Evolutionary conservation across 1,140 invertebrate species (phyloP).

Genomic region (Drosophila pandora): DNA sequence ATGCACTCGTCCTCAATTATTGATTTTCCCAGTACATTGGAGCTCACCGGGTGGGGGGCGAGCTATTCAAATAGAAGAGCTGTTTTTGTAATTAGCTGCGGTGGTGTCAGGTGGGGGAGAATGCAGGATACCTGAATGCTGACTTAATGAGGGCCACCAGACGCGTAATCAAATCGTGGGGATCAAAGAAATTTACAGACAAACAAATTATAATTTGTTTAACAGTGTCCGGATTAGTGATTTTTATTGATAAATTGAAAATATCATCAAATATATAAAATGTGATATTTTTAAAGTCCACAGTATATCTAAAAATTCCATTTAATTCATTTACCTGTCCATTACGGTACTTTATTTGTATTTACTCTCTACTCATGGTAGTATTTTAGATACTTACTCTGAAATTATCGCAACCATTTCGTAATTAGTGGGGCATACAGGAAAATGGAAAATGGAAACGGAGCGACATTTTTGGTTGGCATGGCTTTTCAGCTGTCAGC

Average conservation of each 20-base stretch:
- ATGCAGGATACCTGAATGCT: conserved; percentile 16
- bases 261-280: background rate
- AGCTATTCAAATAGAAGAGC: conserved; percentile 55
- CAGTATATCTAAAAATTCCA: conserved; percentile 14
- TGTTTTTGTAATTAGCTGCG: conserved; percentile 64
- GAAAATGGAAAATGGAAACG: conserved; percentile 60
- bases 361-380: conserved; percentile 15
- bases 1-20: conserved; percentile 42
- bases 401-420: conserved; percentile 48
- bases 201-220: conserved; percentile 22
- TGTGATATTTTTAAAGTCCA: background rate
- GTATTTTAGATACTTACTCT: conserved; percentile 17
- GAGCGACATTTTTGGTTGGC: conserved; percentile 8
- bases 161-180: conserved; percentile 9
- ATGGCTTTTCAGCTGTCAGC: conserved; percentile 35
- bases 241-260: background rate
- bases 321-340: conserved; percentile 36
- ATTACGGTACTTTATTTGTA: conserved; percentile 6
- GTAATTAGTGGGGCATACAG: conserved; percentile 58
- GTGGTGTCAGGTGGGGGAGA: conserved; percentile 2
- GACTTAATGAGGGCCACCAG: conserved; percentile 16
- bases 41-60: background rate
- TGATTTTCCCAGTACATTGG: conserved; percentile 33
- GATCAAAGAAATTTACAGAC: conserved; percentile 25
- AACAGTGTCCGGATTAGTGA: background rate